Base-by-base conservation (phyloP, 2,888 invertebrate genomes). In the Euzetes globulus region DNA sequence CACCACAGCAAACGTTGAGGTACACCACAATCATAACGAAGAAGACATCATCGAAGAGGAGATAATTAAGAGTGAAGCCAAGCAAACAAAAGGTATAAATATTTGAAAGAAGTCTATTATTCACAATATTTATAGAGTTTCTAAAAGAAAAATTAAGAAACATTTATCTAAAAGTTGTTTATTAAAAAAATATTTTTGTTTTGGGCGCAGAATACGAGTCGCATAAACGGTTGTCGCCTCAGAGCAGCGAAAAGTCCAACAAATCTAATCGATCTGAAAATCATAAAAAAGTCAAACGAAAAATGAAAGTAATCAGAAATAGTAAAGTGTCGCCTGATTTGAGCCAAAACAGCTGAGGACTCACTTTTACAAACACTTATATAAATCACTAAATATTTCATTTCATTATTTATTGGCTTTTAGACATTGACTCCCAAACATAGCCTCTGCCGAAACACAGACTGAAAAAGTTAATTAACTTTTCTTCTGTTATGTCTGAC, bases 321-420 rank as follows among this genome's bases (percentile, higher is more conserved):
- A 68, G 68, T 45, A 68, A 68, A 68, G 68, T 68, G 33, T 68
- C 68, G 45, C 68, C 68, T 19, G 68, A 45, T 45, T 68, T 68
- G 68, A 68, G 22, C 11, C 4, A 68, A 68, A 68, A 37, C 68
- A 68, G 41, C 41, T 68, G 68, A 68, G 41, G 15, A 68, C 15
- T 25, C 7, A 3, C 13, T 13, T 22, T 55, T 22, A 5, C 4
- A 52, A 19, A 5, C 52, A 52, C 9, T 25, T 55, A 4, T 25
- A 55, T 25, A 25, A 4, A 25, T 9, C 22, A 19, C 25, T 25
- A 11, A 22, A 55, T 25, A 55, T 25, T 33, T 33, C 33, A 33
- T 33, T 33, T 33, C 4, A 33, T 33, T 6, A 4, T 33, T 4
- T 33, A 33, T 33, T 33, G 33, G 33, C 5, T 33, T 33, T 33